Percentiles rank a stretch among this genome's conserved stretches.
Conservation (phyloP, 1,140 invertebrate species). For the Luehdorfia chinensis region DNA sequence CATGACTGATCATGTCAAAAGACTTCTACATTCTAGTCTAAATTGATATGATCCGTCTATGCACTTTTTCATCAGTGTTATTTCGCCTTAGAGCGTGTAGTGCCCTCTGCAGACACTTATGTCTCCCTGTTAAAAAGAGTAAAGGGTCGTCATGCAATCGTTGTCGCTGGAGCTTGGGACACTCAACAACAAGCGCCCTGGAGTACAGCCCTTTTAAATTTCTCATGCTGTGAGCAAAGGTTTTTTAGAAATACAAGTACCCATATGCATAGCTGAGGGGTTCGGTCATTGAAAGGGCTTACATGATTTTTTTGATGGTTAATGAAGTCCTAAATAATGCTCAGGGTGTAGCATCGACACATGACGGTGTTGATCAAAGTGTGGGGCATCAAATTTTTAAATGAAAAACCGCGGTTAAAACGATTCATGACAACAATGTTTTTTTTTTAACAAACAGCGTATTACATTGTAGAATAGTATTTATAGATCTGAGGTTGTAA, state of each 20-base stretch:
- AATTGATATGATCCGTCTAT: too few relatives aligned
- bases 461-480: too few relatives aligned
- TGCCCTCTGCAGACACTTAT: conserved; percentile 27
- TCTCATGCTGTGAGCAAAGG: conserved; percentile 30
- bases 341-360: not conserved
- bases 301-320: conserved; percentile 9
- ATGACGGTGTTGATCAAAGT: not conserved
- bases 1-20: too few relatives aligned
- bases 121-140: conserved; percentile 22
- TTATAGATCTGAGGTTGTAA: too few relatives aligned
- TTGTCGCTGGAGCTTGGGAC: conserved; percentile 29
- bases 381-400: too few relatives aligned
- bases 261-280: conserved; percentile 4
- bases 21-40: too few relatives aligned
- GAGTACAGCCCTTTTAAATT: conserved; percentile 30
- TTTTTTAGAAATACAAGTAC: conserved; percentile 18
- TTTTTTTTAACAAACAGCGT: too few relatives aligned
- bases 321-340: conserved; percentile 8
- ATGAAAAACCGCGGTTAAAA: too few relatives aligned
- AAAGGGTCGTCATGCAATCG: conserved; percentile 25
- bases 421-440: too few relatives aligned
- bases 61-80: conserved; percentile 26
- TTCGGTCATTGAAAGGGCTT: not conserved
- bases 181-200: conserved; percentile 28
- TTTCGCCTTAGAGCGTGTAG: conserved; percentile 17